phyloP scores from a whole-genome alignment of 2,797 vertebrate species.

The Phalloptychus januarius region DNA sequence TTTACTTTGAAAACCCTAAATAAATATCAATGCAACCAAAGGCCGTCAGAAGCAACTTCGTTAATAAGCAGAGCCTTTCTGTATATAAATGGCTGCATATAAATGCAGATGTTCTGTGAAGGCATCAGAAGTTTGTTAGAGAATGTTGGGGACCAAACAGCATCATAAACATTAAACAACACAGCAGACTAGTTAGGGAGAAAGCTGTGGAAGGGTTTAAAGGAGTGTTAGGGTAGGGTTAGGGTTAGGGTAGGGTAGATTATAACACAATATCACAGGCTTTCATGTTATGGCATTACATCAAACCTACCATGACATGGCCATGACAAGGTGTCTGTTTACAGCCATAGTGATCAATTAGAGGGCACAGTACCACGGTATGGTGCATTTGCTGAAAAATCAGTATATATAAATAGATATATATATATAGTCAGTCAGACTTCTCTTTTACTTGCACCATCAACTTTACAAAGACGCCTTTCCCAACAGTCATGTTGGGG shows the following conservation, averaged over 20 bases:
- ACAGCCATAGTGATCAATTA: too few relatives aligned
- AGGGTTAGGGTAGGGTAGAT: too few relatives aligned
- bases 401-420: too few relatives aligned
- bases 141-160: not conserved
- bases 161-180: not conserved
- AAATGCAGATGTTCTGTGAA: not conserved
- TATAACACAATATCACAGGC: not conserved
- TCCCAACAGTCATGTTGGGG: not conserved
- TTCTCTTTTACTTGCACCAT: conserved; percentile 5
- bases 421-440: not conserved
- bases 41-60: not conserved
- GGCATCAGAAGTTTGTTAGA: not conserved
- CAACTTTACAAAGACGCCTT: conserved; percentile 1
- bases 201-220: not conserved
- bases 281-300: too few relatives aligned
- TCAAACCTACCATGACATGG: not conserved
- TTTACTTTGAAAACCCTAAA: not conserved
- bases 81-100: not conserved
- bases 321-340: too few relatives aligned
- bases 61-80: not conserved
- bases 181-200: not conserved
- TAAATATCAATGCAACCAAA: not conserved
- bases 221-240: too few relatives aligned
- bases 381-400: too few relatives aligned
- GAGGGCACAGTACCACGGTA: too few relatives aligned